Evolutionary conservation across 2,797 vertebrate species (phyloP), one percentile per base, ranked within the genome.

Genomic region (Margarornis squamiger): DNA sequence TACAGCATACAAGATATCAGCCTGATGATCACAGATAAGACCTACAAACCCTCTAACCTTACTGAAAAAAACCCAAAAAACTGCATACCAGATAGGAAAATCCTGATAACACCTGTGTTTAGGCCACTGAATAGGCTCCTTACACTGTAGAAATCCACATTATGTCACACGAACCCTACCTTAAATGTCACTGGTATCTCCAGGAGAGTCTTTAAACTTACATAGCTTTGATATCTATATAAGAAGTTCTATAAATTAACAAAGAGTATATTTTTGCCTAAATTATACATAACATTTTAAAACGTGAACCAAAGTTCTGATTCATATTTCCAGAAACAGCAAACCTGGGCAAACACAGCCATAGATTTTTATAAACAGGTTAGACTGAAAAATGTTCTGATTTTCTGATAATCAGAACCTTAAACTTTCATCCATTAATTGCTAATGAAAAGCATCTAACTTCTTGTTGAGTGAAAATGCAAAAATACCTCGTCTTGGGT

Each of bases 341-440:
- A 67, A 71, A 38, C 8, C 34, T 11, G 8, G 19, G 1, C n/a
- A 87, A 71, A 7, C 4, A 18, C 15, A 75, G 15, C 3, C 8
- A 17, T 21, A 39, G 36, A 48, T 45, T 81, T 66, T 84, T 81
- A 58, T 0, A 0, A 30, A n/a, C 11, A 27, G 2, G 8, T 59
- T 86, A 54, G 48, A 39, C 9, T 36, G 23, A 4, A 52, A 80
- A 79, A 61, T 2, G 10, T 41, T 67, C 46, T 80, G 5, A 26
- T 66, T 80, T 86, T 76, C 52, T 48, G 6, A 17, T 32, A 73
- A 65, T 32, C 10, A 46, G 51, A 71, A 8, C 8, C 20, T 59
- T 72, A 46, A 29, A 77, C 6, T 74, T 63, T 12, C 32, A 38
- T 45, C 9, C 6, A 43, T 2, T 67, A 38, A 45, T 46, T 78